Evolutionary conservation across 2,888 invertebrate genomes (phyloP).

Genomic region (Chironomus tentans): DNA sequence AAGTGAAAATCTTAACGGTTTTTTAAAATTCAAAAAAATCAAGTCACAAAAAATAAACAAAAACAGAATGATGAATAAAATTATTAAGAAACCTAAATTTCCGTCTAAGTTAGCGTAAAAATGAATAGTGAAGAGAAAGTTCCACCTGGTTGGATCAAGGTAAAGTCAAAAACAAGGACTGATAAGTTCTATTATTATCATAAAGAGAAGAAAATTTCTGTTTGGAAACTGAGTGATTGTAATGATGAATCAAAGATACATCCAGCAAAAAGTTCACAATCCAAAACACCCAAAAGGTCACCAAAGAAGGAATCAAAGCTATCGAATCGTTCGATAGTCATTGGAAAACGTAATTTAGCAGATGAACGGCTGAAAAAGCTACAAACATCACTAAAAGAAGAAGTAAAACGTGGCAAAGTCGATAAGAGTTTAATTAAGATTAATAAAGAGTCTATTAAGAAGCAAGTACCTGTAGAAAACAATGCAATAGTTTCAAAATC

Average conservation of each 20-base stretch:
- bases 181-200: conserved; percentile 1
- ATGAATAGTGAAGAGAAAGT: background rate
- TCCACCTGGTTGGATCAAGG: conserved; percentile 1
- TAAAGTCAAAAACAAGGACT: background rate
- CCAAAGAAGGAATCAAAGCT: background rate
- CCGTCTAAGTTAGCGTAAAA: background rate
- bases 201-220: background rate
- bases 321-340: background rate
- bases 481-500: background rate
- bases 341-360: conserved; percentile 28
- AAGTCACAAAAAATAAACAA: background rate
- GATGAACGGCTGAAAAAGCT: conserved; percentile 29
- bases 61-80: background rate
- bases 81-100: background rate
- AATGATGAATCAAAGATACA: background rate
- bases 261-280: background rate
- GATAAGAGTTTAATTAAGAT: too few species aligned
- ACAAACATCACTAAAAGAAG: conserved; percentile 16
- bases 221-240: background rate
- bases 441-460: too few species aligned
- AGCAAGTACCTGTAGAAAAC: too few species aligned
- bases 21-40: too few species aligned
- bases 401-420: conserved; percentile 20
- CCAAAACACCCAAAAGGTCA: background rate
- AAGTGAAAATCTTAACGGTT: background rate